Conservation (phyloP, 2,888 invertebrate species). For the Coleophora deauratella region DNA sequence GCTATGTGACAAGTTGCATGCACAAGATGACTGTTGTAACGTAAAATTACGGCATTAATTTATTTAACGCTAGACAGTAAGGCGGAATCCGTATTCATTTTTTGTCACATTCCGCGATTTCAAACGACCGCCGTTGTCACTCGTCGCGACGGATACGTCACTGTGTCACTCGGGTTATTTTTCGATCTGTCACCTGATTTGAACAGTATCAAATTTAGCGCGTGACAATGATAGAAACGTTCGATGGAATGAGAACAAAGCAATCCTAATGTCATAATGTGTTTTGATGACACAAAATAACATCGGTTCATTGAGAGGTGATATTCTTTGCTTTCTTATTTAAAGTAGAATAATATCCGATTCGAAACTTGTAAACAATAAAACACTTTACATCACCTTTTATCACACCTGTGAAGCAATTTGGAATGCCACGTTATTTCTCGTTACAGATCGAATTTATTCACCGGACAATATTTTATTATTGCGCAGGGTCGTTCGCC, state of each 20-base stretch:
- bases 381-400: too few species aligned
- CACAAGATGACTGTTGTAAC: too few species aligned
- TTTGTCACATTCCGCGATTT: too few species aligned
- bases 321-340: too few species aligned
- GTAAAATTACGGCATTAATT: too few species aligned
- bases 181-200: conserved; percentile 59
- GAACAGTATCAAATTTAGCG: conserved; percentile 48
- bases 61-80: conserved; percentile 19
- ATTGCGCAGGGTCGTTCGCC: conserved; percentile 47
- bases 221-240: conserved; percentile 8
- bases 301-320: too few species aligned
- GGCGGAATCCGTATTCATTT: too few species aligned
- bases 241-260: neutral
- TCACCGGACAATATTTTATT: conserved; percentile 63
- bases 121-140: too few species aligned
- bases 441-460: conserved; percentile 70
- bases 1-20: too few species aligned
- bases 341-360: too few species aligned
- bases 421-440: conserved; percentile 56
- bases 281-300: too few species aligned
- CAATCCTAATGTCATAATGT: neutral
- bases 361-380: too few species aligned
- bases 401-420: neutral
- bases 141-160: conserved; percentile 23
- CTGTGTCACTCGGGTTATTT: conserved; percentile 34